Conservation (phyloP, 2,113 vertebrate genomes). For the Promerops cafer region DNA sequence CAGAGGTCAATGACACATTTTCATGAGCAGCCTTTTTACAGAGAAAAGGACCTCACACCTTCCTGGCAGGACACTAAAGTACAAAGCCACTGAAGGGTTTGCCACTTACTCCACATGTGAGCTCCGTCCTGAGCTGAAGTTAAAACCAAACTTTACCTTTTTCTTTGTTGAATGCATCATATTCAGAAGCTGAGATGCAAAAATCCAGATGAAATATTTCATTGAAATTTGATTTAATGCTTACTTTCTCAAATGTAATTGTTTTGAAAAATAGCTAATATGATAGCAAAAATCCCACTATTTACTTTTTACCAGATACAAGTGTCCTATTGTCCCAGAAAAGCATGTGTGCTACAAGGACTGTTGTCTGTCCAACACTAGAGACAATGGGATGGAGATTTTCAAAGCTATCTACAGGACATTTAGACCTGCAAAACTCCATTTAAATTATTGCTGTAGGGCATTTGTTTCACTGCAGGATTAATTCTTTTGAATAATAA, state of each 20-base stretch:
- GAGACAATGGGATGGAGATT: neutral
- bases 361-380: neutral
- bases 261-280: neutral
- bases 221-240: neutral
- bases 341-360: neutral
- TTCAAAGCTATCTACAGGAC: neutral
- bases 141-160: neutral
- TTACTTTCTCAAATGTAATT: neutral
- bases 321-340: neutral
- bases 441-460: neutral
- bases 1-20: neutral
- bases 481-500: conserved; percentile 8
- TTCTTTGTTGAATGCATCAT: neutral
- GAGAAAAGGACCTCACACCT: neutral
- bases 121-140: neutral
- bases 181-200: neutral
- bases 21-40: neutral
- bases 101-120: rapidly evolving
- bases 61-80: neutral
- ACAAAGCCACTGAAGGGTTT: neutral
- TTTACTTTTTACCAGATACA: neutral
- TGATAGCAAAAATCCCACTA: neutral
- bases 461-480: neutral
- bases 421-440: neutral
- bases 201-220: neutral